Percentiles rank a stretch among this genome's conserved stretches.
Conservation (phyloP, 2,797 vertebrate genomes). For the Tapera naevia region DNA sequence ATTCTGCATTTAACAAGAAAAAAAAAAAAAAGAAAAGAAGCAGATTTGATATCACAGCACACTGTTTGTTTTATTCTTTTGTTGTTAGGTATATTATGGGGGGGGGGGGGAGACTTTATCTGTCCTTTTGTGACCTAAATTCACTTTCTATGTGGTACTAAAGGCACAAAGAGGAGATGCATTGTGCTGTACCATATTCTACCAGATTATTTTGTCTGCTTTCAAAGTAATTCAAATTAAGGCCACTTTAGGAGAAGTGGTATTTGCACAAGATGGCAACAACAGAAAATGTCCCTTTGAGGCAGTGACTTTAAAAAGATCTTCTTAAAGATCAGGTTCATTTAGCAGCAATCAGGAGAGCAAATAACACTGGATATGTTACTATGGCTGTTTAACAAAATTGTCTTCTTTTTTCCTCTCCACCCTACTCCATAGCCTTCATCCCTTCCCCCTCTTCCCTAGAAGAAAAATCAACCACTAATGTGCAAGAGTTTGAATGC, state of each 20-base stretch:
- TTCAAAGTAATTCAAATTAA: slow-evolving; percentile 62
- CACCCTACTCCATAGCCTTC: not conserved
- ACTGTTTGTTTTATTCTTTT: slow-evolving; percentile 44
- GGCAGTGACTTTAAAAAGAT: slow-evolving; percentile 54
- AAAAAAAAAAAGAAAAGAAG: not conserved
- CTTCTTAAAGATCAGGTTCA: slow-evolving; percentile 48
- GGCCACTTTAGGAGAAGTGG: slow-evolving; percentile 44
- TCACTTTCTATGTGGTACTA: slow-evolving; percentile 41
- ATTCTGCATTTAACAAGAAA: slow-evolving; percentile 15
- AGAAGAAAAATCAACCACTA: slow-evolving; percentile 57
- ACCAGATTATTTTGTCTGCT: slow-evolving; percentile 36
- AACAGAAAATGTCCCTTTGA: slow-evolving; percentile 51
- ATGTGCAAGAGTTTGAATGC: slow-evolving; percentile 53
- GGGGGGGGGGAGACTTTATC: slow-evolving; percentile 3
- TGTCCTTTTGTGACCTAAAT: slow-evolving; percentile 61
- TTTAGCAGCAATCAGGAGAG: slow-evolving; percentile 27
- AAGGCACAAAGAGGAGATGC: slow-evolving; percentile 32
- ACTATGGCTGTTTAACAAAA: slow-evolving; percentile 25
- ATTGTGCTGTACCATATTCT: not conserved
- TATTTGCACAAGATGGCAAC: slow-evolving; percentile 39
- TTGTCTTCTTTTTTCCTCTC: not conserved
- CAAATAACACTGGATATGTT: slow-evolving; percentile 14
- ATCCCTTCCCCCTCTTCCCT: slow-evolving; percentile 16
- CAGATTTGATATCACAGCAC: not conserved
- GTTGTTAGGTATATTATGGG: not conserved